Evolutionary conservation across 92 coral and sea anemone species (phyloP).

Genomic region (Heteractis magnifica): DNA sequence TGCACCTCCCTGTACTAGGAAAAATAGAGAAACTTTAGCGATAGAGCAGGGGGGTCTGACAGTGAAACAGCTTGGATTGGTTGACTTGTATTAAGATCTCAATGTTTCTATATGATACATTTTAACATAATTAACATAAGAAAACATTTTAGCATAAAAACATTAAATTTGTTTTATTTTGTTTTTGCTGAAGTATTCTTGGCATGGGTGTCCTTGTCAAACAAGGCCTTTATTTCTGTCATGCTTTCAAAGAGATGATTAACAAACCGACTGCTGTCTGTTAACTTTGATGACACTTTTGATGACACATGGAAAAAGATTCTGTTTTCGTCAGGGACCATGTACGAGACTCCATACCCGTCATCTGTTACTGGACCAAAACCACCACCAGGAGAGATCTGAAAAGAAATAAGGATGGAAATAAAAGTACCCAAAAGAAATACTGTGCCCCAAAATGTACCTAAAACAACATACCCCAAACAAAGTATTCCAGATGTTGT

Average conservation of each 20-base stretch:
- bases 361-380: constrained; percentile 98
- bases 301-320: constrained; percentile 96
- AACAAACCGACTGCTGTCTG: constrained; percentile 74
- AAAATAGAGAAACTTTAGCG: too few species aligned
- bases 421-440: too few species aligned
- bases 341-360: constrained; percentile 96
- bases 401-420: constrained; percentile 5
- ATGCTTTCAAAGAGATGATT: constrained; percentile 60
- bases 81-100: too few species aligned
- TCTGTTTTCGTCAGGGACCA: constrained; percentile 92
- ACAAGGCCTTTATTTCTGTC: constrained; percentile 81
- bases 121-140: too few species aligned
- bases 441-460: neutral
- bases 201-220: constrained; percentile 24
- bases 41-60: too few species aligned
- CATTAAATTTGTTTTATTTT: neutral
- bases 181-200: neutral
- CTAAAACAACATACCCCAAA: neutral
- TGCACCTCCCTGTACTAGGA: too few species aligned
- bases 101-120: too few species aligned
- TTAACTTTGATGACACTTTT: constrained; percentile 64
- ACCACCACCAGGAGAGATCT: constrained; percentile 98
- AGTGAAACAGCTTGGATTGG: too few species aligned
- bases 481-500: neutral
- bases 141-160: too few species aligned